phyloP scores from a whole-genome alignment of 2,113 vertebrate species.

The rat (Rattus norvegicus) region GRCr8 NC_086020.1:153725501-153726000 shows the following conservation, averaged over 20 bases:
- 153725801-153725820: slow-evolving; percentile 53
- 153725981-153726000: neutral
- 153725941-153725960: slow-evolving; percentile 25
- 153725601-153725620: slow-evolving; percentile 60
- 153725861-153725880: slow-evolving; percentile 20
- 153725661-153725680: neutral
- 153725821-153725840: slow-evolving; percentile 23
- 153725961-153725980: neutral
- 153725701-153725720: neutral
- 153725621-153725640: slow-evolving; percentile 48
- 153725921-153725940: slow-evolving; percentile 31
- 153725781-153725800: slow-evolving; percentile 24
- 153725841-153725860: neutral
- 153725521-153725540: slow-evolving; percentile 72
- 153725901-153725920: slow-evolving; percentile 31
- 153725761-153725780: slow-evolving; percentile 15
- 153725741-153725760: neutral
- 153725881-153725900: slow-evolving; percentile 34
- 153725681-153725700: neutral
- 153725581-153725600: slow-evolving; percentile 77
- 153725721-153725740: neutral
- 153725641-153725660: slow-evolving; percentile 36
- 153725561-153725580: slow-evolving; percentile 65
- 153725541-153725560: slow-evolving; percentile 69
- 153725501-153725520: slow-evolving; percentile 66